phyloP scores from a whole-genome alignment of 2,888 invertebrate genomes.

The Agrochola lychnidis region DNA sequence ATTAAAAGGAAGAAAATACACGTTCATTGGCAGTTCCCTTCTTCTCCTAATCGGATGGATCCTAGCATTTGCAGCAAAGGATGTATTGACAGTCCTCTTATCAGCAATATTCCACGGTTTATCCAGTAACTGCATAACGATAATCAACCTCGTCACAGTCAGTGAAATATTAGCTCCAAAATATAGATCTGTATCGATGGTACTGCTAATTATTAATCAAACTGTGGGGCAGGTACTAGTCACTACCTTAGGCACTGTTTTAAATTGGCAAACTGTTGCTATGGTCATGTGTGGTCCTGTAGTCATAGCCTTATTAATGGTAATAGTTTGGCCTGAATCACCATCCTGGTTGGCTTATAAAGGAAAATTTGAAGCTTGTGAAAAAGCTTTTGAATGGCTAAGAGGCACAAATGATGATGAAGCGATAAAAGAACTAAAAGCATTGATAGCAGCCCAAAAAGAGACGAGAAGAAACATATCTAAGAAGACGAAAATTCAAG shows the following conservation, averaged over 20 bases:
- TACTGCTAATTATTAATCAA: slow-evolving; percentile 51
- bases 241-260: slow-evolving; percentile 14
- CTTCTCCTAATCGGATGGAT: slow-evolving; percentile 58
- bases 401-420: slow-evolving; percentile 24
- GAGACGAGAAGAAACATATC: neutral
- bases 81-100: slow-evolving; percentile 37
- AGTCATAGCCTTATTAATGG: slow-evolving; percentile 30
- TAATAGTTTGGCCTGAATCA: slow-evolving; percentile 57
- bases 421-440: slow-evolving; percentile 26
- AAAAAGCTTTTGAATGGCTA: slow-evolving; percentile 47
- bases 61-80: slow-evolving; percentile 39
- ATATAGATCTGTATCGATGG: slow-evolving; percentile 50
- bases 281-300: slow-evolving; percentile 34
- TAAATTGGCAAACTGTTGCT: slow-evolving; percentile 36
- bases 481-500: slow-evolving; percentile 18
- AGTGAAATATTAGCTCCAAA: slow-evolving; percentile 63
- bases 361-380: slow-evolving; percentile 45
- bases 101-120: slow-evolving; percentile 56
- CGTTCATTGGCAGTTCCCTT: slow-evolving; percentile 52
- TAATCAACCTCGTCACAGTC: slow-evolving; percentile 57
- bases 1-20: slow-evolving; percentile 52
- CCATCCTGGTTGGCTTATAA: slow-evolving; percentile 62
- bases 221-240: slow-evolving; percentile 35
- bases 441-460: slow-evolving; percentile 40
- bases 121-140: slow-evolving; percentile 52